Evolutionary conservation across 2,888 invertebrate species (phyloP).

Genomic region (Dynastes tityus): DNA sequence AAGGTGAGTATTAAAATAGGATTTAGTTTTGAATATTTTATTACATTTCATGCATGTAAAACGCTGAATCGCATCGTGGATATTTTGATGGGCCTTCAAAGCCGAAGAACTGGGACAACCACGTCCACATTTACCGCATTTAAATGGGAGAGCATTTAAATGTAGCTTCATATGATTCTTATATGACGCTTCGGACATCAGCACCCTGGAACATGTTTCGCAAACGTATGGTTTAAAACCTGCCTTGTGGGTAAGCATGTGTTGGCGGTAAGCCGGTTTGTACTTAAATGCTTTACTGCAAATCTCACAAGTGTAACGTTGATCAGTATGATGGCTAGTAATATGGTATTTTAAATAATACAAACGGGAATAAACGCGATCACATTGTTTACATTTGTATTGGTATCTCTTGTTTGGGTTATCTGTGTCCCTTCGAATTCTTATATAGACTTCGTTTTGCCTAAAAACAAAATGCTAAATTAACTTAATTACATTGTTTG

Average conservation of each 20-base stretch:
- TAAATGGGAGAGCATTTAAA: conserved; percentile 39
- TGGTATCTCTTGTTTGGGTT: neutral
- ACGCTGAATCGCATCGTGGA: conserved; percentile 47
- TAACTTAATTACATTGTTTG: conserved; percentile 54
- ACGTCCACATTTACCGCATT: conserved; percentile 63
- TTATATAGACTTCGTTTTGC: conserved; percentile 49
- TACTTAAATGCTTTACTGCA: conserved; percentile 29
- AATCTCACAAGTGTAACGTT: conserved; percentile 31
- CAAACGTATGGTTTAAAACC: conserved; percentile 16
- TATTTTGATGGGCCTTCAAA: conserved; percentile 57
- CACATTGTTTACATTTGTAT: too few relatives aligned
- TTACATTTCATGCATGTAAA: conserved; percentile 60
- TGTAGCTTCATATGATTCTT: neutral
- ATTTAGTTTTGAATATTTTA: conserved; percentile 53
- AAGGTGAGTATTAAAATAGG: conserved; percentile 55
- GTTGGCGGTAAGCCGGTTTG: too few relatives aligned
- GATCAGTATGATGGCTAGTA: too few relatives aligned
- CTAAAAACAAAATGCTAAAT: conserved; percentile 56
- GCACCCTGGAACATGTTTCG: conserved; percentile 11
- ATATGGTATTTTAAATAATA: too few relatives aligned
- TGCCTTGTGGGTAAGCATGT: too few relatives aligned
- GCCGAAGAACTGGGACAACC: conserved; percentile 59
- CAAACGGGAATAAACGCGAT: too few relatives aligned
- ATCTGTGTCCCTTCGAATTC: neutral
- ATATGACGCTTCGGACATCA: neutral